phyloP scores from a whole-genome alignment of 2,113 vertebrate genomes.

The Donacobius atricapilla region DNA sequence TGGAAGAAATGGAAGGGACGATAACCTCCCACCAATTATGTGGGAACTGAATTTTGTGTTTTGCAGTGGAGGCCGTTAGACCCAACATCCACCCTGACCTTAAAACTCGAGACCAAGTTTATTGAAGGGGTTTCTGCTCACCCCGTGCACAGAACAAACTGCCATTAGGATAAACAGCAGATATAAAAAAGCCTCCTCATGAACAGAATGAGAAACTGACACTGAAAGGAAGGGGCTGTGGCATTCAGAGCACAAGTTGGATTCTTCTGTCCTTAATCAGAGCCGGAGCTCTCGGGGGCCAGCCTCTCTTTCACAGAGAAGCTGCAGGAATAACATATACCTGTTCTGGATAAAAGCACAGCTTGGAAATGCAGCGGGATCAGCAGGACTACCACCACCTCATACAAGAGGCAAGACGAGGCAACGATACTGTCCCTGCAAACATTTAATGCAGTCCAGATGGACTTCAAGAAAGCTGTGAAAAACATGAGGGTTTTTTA shows the following conservation, averaged over 20 bases:
- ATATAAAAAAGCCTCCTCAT: background rate
- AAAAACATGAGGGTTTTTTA: background rate
- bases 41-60: background rate
- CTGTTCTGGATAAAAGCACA: background rate
- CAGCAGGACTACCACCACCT: background rate
- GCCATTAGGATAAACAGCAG: background rate
- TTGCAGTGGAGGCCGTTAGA: background rate
- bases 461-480: constrained; percentile 33
- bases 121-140: background rate
- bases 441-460: constrained; percentile 4
- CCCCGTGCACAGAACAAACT: background rate
- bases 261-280: background rate
- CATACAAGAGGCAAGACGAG: background rate
- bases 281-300: background rate
- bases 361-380: background rate
- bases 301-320: background rate
- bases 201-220: background rate
- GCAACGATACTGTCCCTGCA: background rate
- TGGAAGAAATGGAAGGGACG: background rate
- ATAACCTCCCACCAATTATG: background rate
- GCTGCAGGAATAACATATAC: background rate
- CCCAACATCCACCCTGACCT: background rate
- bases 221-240: background rate
- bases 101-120: background rate
- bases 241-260: background rate